phyloP scores from a whole-genome alignment of 2,113 vertebrate species.

The Aptenodytes forsteri region DNA sequence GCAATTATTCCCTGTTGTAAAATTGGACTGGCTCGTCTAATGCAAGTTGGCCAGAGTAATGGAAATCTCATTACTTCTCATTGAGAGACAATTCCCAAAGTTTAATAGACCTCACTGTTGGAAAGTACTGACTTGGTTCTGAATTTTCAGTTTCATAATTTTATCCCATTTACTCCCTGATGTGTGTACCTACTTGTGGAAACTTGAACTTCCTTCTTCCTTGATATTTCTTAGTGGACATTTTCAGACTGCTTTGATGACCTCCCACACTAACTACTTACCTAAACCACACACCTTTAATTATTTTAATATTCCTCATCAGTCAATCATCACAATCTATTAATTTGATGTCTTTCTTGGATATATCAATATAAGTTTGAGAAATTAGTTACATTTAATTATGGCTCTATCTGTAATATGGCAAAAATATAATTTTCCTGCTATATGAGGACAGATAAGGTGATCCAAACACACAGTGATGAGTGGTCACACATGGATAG shows the following conservation, averaged over 20 bases:
- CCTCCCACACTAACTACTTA: background rate
- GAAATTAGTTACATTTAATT: background rate
- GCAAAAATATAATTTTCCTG: background rate
- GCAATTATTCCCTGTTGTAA: slow-evolving; percentile 28
- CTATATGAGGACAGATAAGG: background rate
- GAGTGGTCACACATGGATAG: background rate
- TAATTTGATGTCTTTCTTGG: background rate
- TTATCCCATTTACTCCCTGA: background rate
- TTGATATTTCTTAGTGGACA: background rate
- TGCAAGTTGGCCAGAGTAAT: background rate
- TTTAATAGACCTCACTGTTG: background rate
- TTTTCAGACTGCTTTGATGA: background rate
- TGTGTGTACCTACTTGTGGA: background rate
- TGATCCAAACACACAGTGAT: background rate
- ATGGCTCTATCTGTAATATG: background rate
- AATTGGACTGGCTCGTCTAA: background rate
- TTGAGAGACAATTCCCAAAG: background rate
- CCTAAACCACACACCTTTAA: background rate
- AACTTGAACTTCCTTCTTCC: background rate
- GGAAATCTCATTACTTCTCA: background rate
- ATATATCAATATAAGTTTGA: background rate
- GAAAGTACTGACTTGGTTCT: background rate
- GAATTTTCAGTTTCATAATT: slow-evolving; percentile 1
- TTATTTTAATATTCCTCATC: background rate
- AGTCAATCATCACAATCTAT: background rate